Base-by-base conservation (phyloP, 2,888 invertebrate genomes). In the Glyphotaelius pellucidus region DNA sequence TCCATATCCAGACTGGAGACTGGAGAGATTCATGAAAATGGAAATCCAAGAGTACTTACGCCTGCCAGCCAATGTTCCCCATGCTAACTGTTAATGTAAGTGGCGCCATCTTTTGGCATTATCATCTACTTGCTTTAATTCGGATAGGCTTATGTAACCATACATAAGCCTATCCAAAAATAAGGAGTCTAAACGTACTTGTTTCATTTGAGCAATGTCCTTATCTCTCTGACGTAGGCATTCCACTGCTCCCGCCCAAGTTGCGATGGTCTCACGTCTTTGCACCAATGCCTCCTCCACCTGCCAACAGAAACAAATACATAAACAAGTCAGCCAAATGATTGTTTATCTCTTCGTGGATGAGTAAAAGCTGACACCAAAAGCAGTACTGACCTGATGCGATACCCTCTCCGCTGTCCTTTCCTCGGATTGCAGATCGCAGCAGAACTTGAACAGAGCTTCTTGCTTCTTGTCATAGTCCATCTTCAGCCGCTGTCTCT, bases 181-280 rank as follows among this genome's bases (percentile, higher is more conserved):
- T 9, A 67, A 1, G 2, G 7, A 38, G 25, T 25, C 19, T 67
- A 1, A n/a, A 67, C 67, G 81, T 94, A 96, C 95, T 95, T 95
- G 95, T 95, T 97, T 96, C 93, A 96, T 94, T 94, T 96, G 94
- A 85, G 96, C 95, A 91, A 98, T 98, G 85, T 97, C 97, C 11
- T 95, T 95, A 94, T 98, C 98, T 1, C 98, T 96, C 94, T 97
- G 97, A 35, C 97, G 96, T 94, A 98, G 95, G 94, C 97, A 97
- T 92, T 96, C 96, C 0, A 98, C 97, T 2, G 98, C 97, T 83
- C 96, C 96, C 87, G 97, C 97, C 98, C 98, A 98, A 94, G 97
- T 98, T 2, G 95, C 95, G 94, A 98, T 97, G 95, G 98, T 96
- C 93, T 97, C 96, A 67, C 97, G 96, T 25, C 98, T 96, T 94